Percentiles rank a stretch among this genome's conserved stretches.
phyloP scores from a whole-genome alignment of 2,888 invertebrate genomes.

The Drosophila anomelani region DNA sequence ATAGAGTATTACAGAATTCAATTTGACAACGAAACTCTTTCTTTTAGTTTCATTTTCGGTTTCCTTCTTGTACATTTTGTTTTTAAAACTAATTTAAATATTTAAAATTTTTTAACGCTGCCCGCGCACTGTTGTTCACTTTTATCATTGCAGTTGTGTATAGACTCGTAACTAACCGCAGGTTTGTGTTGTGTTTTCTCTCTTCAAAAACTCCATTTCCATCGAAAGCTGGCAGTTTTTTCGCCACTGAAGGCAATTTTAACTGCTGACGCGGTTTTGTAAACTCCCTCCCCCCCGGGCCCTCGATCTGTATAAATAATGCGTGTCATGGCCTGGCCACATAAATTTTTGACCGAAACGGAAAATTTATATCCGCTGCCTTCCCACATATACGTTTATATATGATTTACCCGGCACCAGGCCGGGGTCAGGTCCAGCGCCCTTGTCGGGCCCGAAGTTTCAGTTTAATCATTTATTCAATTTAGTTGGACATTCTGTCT shows the following conservation, averaged over 20 bases:
- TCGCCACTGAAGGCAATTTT: slow-evolving; percentile 67
- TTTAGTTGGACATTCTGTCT: slow-evolving; percentile 74
- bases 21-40: not conserved
- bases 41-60: slow-evolving; percentile 6
- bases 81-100: slow-evolving; percentile 73
- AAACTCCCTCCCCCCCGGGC: slow-evolving; percentile 10
- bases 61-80: slow-evolving; percentile 34
- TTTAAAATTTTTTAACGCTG: slow-evolving; percentile 58
- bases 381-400: slow-evolving; percentile 46
- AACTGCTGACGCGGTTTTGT: slow-evolving; percentile 70
- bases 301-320: slow-evolving; percentile 65
- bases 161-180: slow-evolving; percentile 77
- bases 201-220: slow-evolving; percentile 30
- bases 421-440: slow-evolving; percentile 15
- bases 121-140: slow-evolving; percentile 23
- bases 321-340: slow-evolving; percentile 71
- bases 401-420: slow-evolving; percentile 34
- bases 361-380: slow-evolving; percentile 62
- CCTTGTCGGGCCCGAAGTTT: slow-evolving; percentile 41
- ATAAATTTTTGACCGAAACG: slow-evolving; percentile 72
- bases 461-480: slow-evolving; percentile 77
- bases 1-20: not conserved
- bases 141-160: slow-evolving; percentile 66
- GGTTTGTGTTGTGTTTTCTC: slow-evolving; percentile 64
- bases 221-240: slow-evolving; percentile 49